A percentile compares a stretch with the other conserved stretches of the same genome.
phyloP scores from a whole-genome alignment of 2,888 invertebrate species.

The Mystacides longicornis region DNA sequence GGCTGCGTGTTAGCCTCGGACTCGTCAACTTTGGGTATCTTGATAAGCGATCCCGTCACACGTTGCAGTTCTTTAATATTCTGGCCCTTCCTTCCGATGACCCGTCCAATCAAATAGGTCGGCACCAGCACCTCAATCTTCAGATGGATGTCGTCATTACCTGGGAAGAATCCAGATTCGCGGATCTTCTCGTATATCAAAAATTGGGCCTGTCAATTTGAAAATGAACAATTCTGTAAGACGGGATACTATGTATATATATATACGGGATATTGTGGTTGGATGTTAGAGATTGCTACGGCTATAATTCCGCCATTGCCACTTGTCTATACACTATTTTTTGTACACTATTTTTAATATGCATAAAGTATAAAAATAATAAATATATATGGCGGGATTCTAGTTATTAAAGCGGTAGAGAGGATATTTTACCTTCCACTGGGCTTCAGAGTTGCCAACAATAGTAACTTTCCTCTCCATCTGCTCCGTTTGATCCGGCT shows the following conservation, averaged over 20 bases:
- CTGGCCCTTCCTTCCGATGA: slow-evolving; percentile 1
- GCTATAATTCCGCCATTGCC: too few relatives aligned
- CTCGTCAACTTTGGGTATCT: background rate
- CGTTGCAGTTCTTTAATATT: background rate
- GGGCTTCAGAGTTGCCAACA: background rate
- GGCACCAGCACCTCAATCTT: background rate
- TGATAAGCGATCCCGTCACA: background rate
- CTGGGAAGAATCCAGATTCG: background rate
- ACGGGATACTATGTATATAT: too few relatives aligned
- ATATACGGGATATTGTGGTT: too few relatives aligned
- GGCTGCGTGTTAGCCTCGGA: too few relatives aligned
- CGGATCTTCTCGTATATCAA: background rate
- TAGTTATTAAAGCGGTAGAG: too few relatives aligned
- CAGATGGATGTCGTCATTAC: background rate
- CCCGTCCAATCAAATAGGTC: background rate
- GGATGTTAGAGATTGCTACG: too few relatives aligned
- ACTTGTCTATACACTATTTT: too few relatives aligned
- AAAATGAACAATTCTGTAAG: too few relatives aligned
- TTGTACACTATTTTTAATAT: too few relatives aligned
- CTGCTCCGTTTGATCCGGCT: background rate
- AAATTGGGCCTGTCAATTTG: slow-evolving; percentile 3
- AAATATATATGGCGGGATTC: too few relatives aligned
- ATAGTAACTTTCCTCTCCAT: slow-evolving; percentile 1
- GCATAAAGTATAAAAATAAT: too few relatives aligned
- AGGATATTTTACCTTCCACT: background rate